These are phyloP conservation scores for Ispidina lecontei DNA, from an alignment of 2,797 vertebrate species.

Conservation along the genomic window DNA sequence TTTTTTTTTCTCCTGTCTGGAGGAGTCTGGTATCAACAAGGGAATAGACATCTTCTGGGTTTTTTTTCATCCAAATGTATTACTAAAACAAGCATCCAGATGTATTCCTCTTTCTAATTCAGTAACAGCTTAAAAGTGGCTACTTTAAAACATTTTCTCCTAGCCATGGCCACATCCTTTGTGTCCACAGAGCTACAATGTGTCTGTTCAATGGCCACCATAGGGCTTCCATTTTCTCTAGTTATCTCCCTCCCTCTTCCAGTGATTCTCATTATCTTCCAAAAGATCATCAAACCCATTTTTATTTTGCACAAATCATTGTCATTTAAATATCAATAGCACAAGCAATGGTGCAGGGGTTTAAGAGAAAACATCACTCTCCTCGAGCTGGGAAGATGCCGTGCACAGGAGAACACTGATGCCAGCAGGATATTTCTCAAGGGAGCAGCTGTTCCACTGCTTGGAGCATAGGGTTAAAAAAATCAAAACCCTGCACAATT, in stretches of 20 bases:
- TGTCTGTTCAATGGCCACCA: neutral
- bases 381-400: neutral
- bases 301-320: neutral
- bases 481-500: neutral
- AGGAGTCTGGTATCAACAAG: conserved; percentile 56
- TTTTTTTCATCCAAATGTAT: neutral
- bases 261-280: neutral
- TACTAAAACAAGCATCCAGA: neutral
- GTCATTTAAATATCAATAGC: neutral
- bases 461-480: neutral
- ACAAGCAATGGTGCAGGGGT: neutral
- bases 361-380: neutral
- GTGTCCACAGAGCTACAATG: neutral
- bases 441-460: neutral
- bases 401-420: neutral
- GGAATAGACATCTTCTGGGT: neutral
- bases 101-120: neutral
- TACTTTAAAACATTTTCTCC: neutral
- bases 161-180: neutral
- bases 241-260: neutral
- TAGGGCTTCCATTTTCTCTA: neutral
- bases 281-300: neutral
- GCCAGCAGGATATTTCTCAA: neutral
- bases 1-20: conserved; percentile 47
- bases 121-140: neutral